Conservation (phyloP, 2,113 vertebrate genomes). For the Bombycilla garrulus region DNA sequence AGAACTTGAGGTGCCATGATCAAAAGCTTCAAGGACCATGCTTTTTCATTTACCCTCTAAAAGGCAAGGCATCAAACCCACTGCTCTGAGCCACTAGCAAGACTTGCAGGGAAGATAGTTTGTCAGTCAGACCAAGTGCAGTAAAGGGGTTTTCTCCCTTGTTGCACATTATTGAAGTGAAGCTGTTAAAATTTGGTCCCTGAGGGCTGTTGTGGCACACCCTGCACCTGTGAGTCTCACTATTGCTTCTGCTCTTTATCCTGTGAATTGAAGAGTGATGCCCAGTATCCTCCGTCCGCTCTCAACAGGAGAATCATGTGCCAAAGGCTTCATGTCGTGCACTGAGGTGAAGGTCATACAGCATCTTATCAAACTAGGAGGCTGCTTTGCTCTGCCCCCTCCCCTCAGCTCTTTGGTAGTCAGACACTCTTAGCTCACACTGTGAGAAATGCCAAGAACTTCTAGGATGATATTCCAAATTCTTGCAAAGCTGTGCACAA, state of each 20-base stretch:
- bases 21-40: not conserved
- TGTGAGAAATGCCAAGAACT: not conserved
- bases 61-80: not conserved
- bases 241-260: not conserved
- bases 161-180: not conserved
- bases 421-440: not conserved
- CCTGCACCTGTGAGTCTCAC: not conserved
- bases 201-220: not conserved
- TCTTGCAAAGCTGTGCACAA: not conserved
- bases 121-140: accelerated
- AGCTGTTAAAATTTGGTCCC: not conserved
- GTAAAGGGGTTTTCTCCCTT: not conserved
- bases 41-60: not conserved
- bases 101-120: not conserved
- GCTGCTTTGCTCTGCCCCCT: not conserved
- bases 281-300: not conserved
- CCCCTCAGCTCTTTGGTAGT: not conserved
- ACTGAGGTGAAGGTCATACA: not conserved
- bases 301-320: not conserved
- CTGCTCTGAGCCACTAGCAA: not conserved
- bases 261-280: not conserved
- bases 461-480: not conserved
- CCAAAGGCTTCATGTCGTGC: not conserved
- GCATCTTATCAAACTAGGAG: not conserved
- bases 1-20: not conserved